phyloP scores from a whole-genome alignment of 2,888 invertebrate species.

The Plebejus melissa region DNA sequence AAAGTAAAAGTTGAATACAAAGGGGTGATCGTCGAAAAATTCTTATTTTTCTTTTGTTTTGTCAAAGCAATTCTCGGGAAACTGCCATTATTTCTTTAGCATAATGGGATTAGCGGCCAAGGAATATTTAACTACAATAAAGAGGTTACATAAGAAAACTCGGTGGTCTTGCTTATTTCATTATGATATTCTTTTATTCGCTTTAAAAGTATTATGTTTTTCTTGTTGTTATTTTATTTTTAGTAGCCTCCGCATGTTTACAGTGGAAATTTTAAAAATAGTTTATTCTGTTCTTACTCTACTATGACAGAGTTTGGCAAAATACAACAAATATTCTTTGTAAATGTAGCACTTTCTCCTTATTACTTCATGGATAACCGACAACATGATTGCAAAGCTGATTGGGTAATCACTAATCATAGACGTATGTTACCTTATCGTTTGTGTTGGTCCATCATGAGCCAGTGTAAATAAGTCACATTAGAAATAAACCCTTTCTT shows the following conservation, averaged over 20 bases:
- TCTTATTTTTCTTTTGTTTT: slow-evolving; percentile 14
- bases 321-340: no score
- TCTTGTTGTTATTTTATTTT: not conserved
- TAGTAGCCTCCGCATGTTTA: not conserved
- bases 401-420: no score
- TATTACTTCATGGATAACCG: no score
- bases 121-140: slow-evolving; percentile 12
- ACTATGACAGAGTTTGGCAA: no score
- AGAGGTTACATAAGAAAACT: slow-evolving; percentile 3
- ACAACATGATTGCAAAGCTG: no score
- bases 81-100: not conserved
- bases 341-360: no score
- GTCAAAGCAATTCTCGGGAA: not conserved
- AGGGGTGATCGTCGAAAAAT: not conserved
- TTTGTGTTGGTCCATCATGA: not conserved
- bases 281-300: no score
- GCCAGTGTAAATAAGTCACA: no score
- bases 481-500: no score
- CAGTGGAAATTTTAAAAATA: no score
- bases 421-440: no score
- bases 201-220: not conserved
- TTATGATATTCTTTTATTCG: not conserved
- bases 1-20: slow-evolving; percentile 5
- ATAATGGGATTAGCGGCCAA: not conserved
- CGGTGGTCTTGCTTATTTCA: not conserved